A percentile compares a stretch with the other conserved stretches of the same genome.
phyloP scores from a whole-genome alignment of 2,113 vertebrate species.

The Rhinolophus sinicus region DNA sequence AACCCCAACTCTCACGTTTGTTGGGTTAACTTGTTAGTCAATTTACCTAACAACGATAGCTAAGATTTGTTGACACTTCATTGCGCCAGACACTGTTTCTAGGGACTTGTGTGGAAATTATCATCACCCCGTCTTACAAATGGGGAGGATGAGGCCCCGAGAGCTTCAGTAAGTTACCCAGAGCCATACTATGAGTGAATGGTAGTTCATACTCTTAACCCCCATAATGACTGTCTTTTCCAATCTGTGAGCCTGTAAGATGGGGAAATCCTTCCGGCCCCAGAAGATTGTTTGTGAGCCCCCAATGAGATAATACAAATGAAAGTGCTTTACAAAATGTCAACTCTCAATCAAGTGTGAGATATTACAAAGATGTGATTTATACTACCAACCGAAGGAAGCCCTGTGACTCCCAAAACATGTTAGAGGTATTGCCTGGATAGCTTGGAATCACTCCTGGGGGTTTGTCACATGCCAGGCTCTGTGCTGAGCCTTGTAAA shows the following conservation, averaged over 20 bases:
- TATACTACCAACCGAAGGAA: background rate
- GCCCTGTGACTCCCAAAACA: background rate
- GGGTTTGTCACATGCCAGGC: background rate
- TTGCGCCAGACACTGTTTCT: background rate
- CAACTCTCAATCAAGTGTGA: background rate
- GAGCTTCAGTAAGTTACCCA: background rate
- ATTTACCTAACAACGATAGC: background rate
- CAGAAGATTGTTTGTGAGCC: background rate
- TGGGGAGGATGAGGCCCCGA: background rate
- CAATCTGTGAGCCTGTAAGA: background rate
- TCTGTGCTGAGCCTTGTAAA: background rate
- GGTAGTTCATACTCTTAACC: background rate
- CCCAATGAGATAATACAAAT: background rate
- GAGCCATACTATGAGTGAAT: background rate
- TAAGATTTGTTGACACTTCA: background rate
- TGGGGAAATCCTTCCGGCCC: background rate
- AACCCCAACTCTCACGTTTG: background rate
- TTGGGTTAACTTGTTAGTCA: background rate
- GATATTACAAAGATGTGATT: background rate
- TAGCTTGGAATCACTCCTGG: background rate
- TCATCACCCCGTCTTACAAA: background rate
- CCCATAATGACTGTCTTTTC: rapidly evolving
- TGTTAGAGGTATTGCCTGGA: background rate
- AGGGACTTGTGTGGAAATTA: background rate
- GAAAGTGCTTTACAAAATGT: background rate